These are phyloP conservation scores for Lamprotornis superbus DNA, from an alignment of 2,113 vertebrate genomes.

Conservation along the genomic window DNA sequence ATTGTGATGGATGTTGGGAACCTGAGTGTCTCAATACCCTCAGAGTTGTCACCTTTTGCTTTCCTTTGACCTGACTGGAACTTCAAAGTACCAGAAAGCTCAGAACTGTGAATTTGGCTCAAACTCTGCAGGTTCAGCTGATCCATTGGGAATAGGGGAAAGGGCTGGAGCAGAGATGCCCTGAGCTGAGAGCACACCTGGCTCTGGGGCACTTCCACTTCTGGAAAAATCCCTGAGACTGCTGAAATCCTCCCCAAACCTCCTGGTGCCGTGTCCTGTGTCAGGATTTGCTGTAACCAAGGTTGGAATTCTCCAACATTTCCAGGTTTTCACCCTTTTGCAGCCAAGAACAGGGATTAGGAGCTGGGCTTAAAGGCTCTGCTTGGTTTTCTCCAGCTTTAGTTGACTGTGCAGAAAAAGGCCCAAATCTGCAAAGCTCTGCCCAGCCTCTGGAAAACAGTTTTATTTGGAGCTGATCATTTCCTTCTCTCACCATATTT, in stretches of 20 bases:
- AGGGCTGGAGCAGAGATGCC: neutral
- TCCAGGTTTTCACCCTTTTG: neutral
- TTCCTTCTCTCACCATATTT: neutral
- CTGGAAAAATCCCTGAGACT: neutral
- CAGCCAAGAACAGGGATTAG: neutral
- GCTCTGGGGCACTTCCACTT: neutral
- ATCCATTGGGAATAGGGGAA: neutral
- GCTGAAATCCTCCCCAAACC: neutral
- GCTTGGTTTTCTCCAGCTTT: neutral
- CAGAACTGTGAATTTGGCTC: neutral
- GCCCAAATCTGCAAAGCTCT: neutral
- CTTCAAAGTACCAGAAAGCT: neutral
- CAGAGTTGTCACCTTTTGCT: neutral
- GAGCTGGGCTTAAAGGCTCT: neutral
- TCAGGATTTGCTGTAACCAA: neutral
- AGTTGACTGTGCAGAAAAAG: neutral
- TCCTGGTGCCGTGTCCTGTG: neutral
- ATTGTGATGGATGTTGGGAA: neutral
- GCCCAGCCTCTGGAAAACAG: neutral
- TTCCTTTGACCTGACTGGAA: neutral
- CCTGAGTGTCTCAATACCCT: accelerated
- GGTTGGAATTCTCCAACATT: neutral
- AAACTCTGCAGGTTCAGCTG: neutral
- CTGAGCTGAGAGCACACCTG: neutral
- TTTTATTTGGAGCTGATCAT: neutral